A percentile compares a stretch with the other conserved stretches of the same genome.
Conservation (phyloP, 2,113 vertebrate species). For the Chaenocephalus aceratus region DNA sequence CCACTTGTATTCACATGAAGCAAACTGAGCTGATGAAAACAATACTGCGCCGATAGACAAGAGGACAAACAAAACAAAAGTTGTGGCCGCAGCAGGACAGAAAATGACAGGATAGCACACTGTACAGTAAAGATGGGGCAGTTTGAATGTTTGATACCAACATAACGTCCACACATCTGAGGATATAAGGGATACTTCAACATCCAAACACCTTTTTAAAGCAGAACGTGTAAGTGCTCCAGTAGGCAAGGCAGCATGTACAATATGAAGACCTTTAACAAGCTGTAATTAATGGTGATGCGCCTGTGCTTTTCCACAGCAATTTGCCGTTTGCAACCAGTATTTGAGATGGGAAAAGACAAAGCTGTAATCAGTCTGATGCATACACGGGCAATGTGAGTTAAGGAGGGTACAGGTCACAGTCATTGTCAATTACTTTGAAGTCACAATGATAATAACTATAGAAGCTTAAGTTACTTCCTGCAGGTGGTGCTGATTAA, state of each 20-base stretch:
- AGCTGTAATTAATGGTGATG: not conserved
- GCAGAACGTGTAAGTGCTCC: not conserved
- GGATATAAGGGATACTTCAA: not conserved
- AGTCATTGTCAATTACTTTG: not conserved
- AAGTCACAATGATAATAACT: not conserved
- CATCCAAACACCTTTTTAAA: not conserved
- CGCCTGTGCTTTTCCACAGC: not conserved
- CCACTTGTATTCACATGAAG: slow-evolving; percentile 4
- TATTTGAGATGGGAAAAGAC: not conserved
- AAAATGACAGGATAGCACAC: not conserved
- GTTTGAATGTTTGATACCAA: not conserved
- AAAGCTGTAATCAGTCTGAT: not conserved
- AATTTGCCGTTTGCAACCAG: not conserved
- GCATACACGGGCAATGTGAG: not conserved
- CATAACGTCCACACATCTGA: not conserved
- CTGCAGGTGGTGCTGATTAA: not conserved
- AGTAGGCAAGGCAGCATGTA: not conserved
- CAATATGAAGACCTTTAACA: not conserved
- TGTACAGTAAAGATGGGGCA: not conserved
- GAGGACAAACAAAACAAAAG: slow-evolving; percentile 16
- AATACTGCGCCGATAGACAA: slow-evolving; percentile 43
- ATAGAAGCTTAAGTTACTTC: not conserved
- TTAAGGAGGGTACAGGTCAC: not conserved
- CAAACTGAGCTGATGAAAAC: not conserved
- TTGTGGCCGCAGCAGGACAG: not conserved